Evolutionary conservation across 1,140 invertebrate species (phyloP).

Genomic region (Penaeus vannamei): DNA sequence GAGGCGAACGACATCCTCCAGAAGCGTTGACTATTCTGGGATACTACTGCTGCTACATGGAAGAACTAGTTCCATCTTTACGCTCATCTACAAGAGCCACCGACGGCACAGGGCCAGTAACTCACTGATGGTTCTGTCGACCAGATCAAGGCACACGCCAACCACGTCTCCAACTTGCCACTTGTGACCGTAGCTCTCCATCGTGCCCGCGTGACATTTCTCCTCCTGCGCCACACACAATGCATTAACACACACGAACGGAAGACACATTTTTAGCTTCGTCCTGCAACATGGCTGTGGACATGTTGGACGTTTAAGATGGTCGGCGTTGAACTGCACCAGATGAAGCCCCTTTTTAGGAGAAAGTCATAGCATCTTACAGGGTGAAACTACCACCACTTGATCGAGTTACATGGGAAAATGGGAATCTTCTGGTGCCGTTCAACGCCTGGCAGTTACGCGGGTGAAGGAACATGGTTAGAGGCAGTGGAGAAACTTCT

Average conservation of each 20-base stretch:
- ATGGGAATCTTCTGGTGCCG: not conserved
- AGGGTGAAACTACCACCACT: too few relatives aligned
- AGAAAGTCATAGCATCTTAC: too few relatives aligned
- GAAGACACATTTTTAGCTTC: conserved; percentile 12
- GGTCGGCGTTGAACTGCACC: not conserved
- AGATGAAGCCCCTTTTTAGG: not conserved
- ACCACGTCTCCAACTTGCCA: conserved; percentile 95
- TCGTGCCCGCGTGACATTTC: conserved; percentile 90
- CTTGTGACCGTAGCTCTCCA: conserved; percentile 94
- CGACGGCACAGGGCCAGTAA: conserved; percentile 64
- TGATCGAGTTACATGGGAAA: not conserved
- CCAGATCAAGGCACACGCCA: conserved; percentile 95
- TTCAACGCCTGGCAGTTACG: too few relatives aligned
- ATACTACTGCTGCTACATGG: too few relatives aligned
- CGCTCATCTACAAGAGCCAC: not conserved
- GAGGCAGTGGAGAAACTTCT: too few relatives aligned
- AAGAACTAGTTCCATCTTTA: too few relatives aligned
- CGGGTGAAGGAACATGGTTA: too few relatives aligned
- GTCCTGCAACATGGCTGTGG: conserved; percentile 37
- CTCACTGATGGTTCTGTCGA: conserved; percentile 97
- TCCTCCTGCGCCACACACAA: conserved; percentile 80
- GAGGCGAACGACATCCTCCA: too few relatives aligned
- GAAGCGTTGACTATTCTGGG: too few relatives aligned
- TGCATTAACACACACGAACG: conserved; percentile 12
- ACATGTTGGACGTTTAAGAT: not conserved